Evolutionary conservation across 2,888 invertebrate genomes (phyloP).

Genomic region (Heliconius charithonia): DNA sequence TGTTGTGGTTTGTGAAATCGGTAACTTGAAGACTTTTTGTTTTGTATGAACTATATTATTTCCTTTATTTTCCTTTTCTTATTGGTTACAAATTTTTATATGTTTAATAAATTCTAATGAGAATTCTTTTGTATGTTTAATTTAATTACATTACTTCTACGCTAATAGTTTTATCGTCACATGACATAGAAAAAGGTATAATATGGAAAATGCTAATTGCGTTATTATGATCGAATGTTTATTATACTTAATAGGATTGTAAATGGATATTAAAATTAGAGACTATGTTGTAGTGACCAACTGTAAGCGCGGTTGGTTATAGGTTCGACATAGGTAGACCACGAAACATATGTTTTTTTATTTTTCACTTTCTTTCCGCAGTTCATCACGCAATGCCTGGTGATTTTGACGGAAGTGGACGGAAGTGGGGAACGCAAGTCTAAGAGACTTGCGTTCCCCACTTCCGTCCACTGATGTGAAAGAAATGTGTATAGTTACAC

Average conservation of each 20-base stretch:
- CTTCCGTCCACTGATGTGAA: too few species aligned
- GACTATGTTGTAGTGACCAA: too few species aligned
- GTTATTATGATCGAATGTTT: constrained; percentile 28
- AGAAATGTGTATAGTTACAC: too few species aligned
- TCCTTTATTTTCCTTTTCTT: background rate
- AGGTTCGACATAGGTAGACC: too few species aligned
- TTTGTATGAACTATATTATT: background rate
- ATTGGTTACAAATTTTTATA: background rate
- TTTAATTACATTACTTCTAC: background rate
- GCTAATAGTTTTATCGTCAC: constrained; percentile 32
- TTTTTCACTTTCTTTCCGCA: too few species aligned
- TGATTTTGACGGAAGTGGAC: too few species aligned
- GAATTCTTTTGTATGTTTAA: background rate
- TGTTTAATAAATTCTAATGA: background rate
- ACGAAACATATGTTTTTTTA: too few species aligned
- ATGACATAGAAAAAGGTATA: constrained; percentile 27
- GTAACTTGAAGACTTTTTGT: background rate
- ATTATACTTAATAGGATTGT: constrained; percentile 30
- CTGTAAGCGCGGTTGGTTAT: too few species aligned
- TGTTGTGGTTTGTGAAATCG: constrained; percentile 26
- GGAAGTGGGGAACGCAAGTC: too few species aligned
- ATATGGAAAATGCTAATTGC: constrained; percentile 35
- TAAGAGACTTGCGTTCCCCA: too few species aligned
- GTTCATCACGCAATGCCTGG: too few species aligned
- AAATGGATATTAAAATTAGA: constrained; percentile 30